Base-by-base conservation (phyloP, 1,140 invertebrate genomes). In the Cotesia chilonis region DNA sequence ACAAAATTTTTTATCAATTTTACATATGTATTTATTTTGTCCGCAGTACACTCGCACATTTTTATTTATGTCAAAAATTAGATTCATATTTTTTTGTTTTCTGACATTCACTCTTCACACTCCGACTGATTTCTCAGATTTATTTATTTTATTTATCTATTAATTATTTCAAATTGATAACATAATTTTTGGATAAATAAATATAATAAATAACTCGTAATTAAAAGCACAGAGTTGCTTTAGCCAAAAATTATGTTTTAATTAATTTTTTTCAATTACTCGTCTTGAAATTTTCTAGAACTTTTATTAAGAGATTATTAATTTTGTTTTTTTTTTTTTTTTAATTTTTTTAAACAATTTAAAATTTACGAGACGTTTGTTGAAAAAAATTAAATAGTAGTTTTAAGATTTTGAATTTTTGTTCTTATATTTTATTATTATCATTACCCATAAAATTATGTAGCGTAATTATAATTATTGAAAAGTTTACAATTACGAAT, bases 191-290 rank as follows among this genome's bases (percentile, higher is more conserved):
- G 10, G 2, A 47, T 28, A 47, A 47, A 10, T 47, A 47, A 47
- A 47, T 7, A 41, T 41, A 41, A 41, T 9, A 47, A 47, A 7
- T 9, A 47, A 6, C 3, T 59, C 37, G 64, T 75, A 65, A 68
- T 70, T 75, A 75, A 71, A 73, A 78, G 80, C 78, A 79, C 81
- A 82, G 78, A 79, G 83, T 85, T 85, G 83, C 75, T 83, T 80
- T 87, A 85, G 84, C 84, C 84, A 87, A 86, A 87, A 86, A 86
- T 85, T 87, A 85, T 80, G 82, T 85, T 86, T 86, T 17, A 55
- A 55, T 68, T 68, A 35, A 68, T 68, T 35, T 55, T 63, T n/a
- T 7, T 28, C 28, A 28, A 28, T 28, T 2, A 28, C 28, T 28
- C 28, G 28, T 28, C 28, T 28, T 28, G 28, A 3, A 28, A 28